These are phyloP conservation scores for Acrobasis repandana DNA, from an alignment of 2,888 invertebrate genomes.

Conservation along the genomic window DNA sequence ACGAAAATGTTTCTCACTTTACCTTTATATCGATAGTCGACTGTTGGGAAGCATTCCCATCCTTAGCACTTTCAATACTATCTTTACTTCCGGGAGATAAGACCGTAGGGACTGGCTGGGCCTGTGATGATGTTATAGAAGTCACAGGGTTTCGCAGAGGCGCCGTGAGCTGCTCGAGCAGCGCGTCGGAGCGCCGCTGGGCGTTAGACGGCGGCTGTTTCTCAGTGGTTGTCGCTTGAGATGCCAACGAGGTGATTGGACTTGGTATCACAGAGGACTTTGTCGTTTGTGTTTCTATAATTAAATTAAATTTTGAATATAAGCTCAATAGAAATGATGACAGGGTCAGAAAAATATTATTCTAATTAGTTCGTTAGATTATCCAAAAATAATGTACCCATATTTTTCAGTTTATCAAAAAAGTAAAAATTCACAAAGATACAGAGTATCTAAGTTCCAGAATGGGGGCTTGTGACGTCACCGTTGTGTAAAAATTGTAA, in stretches of 20 bases:
- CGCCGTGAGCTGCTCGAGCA: conserved; percentile 72
- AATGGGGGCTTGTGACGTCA: no score
- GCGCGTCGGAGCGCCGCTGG: conserved; percentile 72
- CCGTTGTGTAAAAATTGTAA: no score
- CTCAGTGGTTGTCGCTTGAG: conserved; percentile 60
- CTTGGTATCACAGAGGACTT: conserved; percentile 71
- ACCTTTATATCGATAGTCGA: conserved; percentile 72
- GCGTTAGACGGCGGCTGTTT: conserved; percentile 68
- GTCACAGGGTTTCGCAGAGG: conserved; percentile 65
- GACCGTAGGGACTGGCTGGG: conserved; percentile 46
- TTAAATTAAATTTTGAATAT: neutral
- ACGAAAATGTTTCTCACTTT: neutral
- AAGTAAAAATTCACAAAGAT: no score
- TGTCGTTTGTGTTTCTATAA: conserved; percentile 58
- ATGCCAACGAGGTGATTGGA: conserved; percentile 68
- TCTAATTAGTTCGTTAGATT: no score
- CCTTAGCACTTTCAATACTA: conserved; percentile 62
- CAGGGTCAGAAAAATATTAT: no score
- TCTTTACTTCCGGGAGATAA: conserved; percentile 67
- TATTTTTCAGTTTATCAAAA: no score
- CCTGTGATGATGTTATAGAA: conserved; percentile 48
- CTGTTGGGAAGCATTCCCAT: conserved; percentile 60
- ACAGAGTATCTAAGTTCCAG: no score
- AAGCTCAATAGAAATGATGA: no score
- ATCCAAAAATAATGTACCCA: no score